These are phyloP conservation scores for Acanthosepion lycidas DNA, from an alignment of 2,888 invertebrate species.

Conservation along the genomic window DNA sequence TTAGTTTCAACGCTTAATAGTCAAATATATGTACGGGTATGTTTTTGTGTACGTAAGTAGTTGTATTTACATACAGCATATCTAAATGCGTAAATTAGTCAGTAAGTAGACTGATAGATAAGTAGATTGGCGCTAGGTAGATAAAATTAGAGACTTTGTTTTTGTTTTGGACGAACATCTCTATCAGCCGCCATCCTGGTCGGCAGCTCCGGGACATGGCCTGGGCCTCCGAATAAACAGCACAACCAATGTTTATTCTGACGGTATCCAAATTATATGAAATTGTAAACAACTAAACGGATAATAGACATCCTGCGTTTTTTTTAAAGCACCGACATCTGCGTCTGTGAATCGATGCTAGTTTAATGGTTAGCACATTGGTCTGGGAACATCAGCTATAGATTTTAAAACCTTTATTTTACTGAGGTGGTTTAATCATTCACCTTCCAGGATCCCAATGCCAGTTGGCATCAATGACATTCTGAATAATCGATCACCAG, in stretches of 20 bases:
- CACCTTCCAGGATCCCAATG: too few species aligned
- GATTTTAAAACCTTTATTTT: not conserved
- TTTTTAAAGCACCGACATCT: not conserved
- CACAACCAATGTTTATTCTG: not conserved
- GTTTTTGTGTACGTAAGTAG: not conserved
- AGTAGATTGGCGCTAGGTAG: not conserved
- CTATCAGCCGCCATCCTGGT: not conserved
- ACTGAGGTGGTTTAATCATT: not conserved
- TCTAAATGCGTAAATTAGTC: not conserved
- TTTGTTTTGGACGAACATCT: not conserved
- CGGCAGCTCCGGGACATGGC: slow-evolving; percentile 7
- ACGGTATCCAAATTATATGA: not conserved
- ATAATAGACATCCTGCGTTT: not conserved
- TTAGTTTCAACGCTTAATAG: too few species aligned
- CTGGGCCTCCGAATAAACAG: not conserved
- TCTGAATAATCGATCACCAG: too few species aligned
- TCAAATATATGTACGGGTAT: not conserved
- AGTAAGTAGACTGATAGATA: too few species aligned
- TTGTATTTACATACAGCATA: not conserved
- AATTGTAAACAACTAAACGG: not conserved
- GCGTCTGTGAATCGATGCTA: not conserved
- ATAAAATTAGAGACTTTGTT: not conserved
- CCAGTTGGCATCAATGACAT: too few species aligned
- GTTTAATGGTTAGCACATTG: not conserved
- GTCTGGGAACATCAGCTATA: not conserved